A percentile compares a stretch with the other conserved stretches of the same genome.
phyloP scores from a whole-genome alignment of 2,113 vertebrate genomes.

The Callipepla californica region DNA sequence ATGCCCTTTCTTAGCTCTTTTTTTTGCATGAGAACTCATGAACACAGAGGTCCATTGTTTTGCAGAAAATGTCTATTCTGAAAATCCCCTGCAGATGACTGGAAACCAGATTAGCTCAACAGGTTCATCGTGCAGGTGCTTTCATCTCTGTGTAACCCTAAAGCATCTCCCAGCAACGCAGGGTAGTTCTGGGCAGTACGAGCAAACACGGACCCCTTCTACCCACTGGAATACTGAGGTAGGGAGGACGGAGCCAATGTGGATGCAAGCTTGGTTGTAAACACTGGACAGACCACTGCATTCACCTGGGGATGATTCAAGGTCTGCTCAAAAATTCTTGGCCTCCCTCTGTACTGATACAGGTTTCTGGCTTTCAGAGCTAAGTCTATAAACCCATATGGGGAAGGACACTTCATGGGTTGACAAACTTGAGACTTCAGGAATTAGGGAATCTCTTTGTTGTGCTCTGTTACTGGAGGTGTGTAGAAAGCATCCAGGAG shows the following conservation, averaged over 20 bases:
- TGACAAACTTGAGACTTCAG: not conserved
- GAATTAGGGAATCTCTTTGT: not conserved
- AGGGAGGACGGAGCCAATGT: not conserved
- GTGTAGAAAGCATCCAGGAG: not conserved
- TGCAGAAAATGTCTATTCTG: not conserved
- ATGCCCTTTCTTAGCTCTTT: not conserved
- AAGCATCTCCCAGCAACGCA: not conserved
- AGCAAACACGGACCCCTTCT: not conserved
- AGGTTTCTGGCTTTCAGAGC: constrained; percentile 16
- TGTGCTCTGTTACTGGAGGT: not conserved
- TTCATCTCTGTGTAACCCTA: not conserved
- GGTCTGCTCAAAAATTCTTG: constrained; percentile 19
- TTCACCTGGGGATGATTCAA: not conserved
- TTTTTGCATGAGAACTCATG: not conserved
- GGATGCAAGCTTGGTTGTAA: not conserved
- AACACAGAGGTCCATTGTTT: not conserved
- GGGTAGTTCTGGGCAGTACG: not conserved
- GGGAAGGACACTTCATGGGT: rapidly evolving
- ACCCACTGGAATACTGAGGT: not conserved
- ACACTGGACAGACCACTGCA: not conserved
- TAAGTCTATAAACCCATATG: not conserved
- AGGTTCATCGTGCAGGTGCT: not conserved
- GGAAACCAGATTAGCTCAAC: not conserved
- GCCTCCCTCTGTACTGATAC: not conserved
- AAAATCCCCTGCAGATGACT: not conserved